Evolutionary conservation across 2,797 vertebrate genomes (phyloP).

Genomic region (Martes flavigula): DNA sequence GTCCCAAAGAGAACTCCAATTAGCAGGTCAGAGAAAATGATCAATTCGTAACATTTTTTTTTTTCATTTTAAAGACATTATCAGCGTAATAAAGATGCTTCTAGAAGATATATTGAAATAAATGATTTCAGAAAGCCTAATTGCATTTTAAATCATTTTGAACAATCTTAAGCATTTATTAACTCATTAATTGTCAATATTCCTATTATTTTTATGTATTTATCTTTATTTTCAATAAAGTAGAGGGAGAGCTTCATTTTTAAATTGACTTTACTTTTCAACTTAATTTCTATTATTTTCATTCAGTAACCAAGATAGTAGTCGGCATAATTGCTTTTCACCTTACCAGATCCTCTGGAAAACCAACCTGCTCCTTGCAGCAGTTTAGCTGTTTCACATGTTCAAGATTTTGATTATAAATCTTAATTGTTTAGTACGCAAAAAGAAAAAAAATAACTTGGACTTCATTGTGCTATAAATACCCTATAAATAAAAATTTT

Average conservation of each 20-base stretch:
- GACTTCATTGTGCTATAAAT: not conserved
- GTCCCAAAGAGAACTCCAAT: conserved; percentile 50
- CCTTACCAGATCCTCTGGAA: not conserved
- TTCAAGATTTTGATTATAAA: not conserved
- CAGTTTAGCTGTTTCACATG: not conserved
- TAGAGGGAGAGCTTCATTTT: not conserved
- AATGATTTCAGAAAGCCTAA: not conserved
- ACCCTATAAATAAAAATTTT: not conserved
- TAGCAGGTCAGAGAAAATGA: conserved; percentile 31
- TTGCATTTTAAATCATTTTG: conserved; percentile 16
- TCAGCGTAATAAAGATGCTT: not conserved
- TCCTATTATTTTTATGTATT: not conserved
- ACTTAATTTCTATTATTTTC: conserved; percentile 1
- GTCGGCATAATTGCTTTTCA: not conserved
- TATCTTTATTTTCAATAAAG: not conserved
- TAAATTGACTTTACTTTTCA: conserved; percentile 9
- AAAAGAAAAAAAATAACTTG: not conserved
- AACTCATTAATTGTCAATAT: conserved; percentile 10
- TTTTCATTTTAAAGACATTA: conserved; percentile 17
- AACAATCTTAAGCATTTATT: not conserved
- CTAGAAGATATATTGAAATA: not conserved
- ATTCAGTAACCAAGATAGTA: conserved; percentile 9
- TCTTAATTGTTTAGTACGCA: not conserved
- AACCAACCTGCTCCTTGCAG: conserved; percentile 2
- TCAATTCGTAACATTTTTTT: not conserved